A percentile compares a stretch with the other conserved stretches of the same genome.
Evolutionary conservation across 2,113 vertebrate genomes (phyloP).

Genomic region (Macquaria australasica): DNA sequence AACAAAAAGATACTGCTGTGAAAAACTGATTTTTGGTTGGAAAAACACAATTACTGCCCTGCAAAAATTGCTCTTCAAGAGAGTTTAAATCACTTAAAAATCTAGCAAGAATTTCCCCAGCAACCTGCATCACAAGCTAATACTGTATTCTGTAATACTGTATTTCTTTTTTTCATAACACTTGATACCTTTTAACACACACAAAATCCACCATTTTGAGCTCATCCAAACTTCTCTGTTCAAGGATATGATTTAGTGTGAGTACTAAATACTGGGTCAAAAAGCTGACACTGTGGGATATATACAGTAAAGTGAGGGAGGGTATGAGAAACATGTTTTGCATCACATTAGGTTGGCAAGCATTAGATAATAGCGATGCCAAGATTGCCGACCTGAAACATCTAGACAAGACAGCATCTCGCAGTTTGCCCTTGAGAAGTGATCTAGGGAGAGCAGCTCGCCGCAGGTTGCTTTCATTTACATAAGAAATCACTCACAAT

Average conservation of each 20-base stretch:
- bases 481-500: conserved; percentile 81
- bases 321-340: conserved; percentile 44
- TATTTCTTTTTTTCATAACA: neutral
- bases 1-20: conserved; percentile 1
- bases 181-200: neutral
- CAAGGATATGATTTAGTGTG: neutral
- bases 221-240: neutral
- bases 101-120: neutral
- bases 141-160: too few species aligned
- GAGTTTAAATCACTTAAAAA: neutral
- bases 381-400: conserved; percentile 64
- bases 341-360: conserved; percentile 52
- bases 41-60: conserved; percentile 4
- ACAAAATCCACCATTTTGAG: neutral
- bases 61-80: conserved; percentile 5
- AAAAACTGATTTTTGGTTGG: neutral
- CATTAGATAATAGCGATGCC: conserved; percentile 57
- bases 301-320: neutral
- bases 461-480: conserved; percentile 80
- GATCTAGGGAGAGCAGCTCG: conserved; percentile 57
- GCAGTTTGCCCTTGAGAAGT: conserved; percentile 78
- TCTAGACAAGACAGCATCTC: conserved; percentile 55
- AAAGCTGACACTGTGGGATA: conserved; percentile 1
- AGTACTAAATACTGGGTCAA: conserved; percentile 33
- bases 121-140: neutral